Evolutionary conservation across 2,113 vertebrate genomes (phyloP).

Genomic region (Catharus minimus): DNA sequence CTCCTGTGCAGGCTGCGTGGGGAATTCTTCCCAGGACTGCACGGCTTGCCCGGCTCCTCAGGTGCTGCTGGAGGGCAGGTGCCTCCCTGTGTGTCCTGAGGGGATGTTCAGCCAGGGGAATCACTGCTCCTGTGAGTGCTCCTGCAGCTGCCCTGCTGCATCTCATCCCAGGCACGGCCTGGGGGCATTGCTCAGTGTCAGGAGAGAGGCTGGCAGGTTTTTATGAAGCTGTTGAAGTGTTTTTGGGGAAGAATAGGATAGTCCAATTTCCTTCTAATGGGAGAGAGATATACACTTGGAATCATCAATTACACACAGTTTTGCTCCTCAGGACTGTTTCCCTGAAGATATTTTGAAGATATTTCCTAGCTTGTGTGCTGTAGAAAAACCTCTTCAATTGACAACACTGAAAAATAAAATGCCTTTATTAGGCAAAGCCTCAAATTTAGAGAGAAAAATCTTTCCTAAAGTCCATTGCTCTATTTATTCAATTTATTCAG

Average conservation of each 20-base stretch:
- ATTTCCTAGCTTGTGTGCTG: background rate
- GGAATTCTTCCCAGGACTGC: constrained; percentile 77
- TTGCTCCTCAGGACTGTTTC: background rate
- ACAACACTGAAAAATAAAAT: background rate
- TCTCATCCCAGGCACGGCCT: accelerated
- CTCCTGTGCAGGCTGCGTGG: constrained; percentile 80
- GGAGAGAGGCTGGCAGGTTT: background rate
- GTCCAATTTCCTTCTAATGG: background rate
- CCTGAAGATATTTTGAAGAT: background rate
- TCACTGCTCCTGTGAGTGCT: constrained; percentile 77
- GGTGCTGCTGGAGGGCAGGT: constrained; percentile 75
- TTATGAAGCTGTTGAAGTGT: background rate
- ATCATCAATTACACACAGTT: background rate
- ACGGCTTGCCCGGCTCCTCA: constrained; percentile 68
- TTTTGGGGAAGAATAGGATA: background rate
- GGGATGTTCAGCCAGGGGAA: constrained; percentile 70
- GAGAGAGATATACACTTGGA: background rate
- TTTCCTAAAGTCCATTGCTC: background rate
- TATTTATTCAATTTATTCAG: background rate
- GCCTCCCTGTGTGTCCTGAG: constrained; percentile 75
- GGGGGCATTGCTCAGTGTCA: accelerated
- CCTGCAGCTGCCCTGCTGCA: background rate
- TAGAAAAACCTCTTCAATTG: background rate
- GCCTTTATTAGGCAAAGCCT: background rate
- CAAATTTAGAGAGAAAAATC: background rate